Base-by-base conservation (phyloP, 2,113 vertebrate species). In the Calyptommatus sinebrachiatus region DNA sequence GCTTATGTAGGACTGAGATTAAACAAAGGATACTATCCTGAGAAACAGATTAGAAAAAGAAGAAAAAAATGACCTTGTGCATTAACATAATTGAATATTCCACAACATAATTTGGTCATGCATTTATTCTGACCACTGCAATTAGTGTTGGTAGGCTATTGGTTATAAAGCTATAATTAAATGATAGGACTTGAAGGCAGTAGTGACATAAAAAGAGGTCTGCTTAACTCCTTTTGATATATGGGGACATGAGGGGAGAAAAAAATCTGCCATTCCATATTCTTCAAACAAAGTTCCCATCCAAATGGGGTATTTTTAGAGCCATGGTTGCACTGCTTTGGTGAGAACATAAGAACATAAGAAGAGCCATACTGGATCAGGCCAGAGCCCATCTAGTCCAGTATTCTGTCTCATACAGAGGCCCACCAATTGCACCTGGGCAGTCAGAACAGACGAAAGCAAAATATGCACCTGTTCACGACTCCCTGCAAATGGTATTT, bases 21-120 rank as follows among this genome's bases (percentile, higher is more conserved):
- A 69, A 75, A 70, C 53, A 81, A 69, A 75, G 26, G 31, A 61
- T 75, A 57, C 61, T 41, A 60, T 53, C 72, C 46, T 75, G 20
- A 22, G 68, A 67, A 53, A 57, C 20, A 12, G 62, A 57, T 35
- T 73, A 22, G 22, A 70, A 78, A 78, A 69, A 29, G 57, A 22
- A 77, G 7, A 60, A 21, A 78, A 53, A 78, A 18, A 50, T 76
- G 75, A 76, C 62, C 24, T 78, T 35, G 9, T 70, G 21, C 8
- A 70, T 69, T 16, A 78, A 60, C 57, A 53, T 41, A 78, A 61
- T 70, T 60, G 16, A 78, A 45, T 78, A 78, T 53, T 8, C 50
- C 24, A 14, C 20, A 70, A 22, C 50, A 5, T 69, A 69, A 35
- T 70, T 57, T 35, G 50, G 5, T 61, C 50, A 70, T 70, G 29